These are phyloP conservation scores for Spongilla lacustris DNA, from an alignment of 37 sponge, comb jelly and placozoan genomes.

Conservation along the genomic window DNA sequence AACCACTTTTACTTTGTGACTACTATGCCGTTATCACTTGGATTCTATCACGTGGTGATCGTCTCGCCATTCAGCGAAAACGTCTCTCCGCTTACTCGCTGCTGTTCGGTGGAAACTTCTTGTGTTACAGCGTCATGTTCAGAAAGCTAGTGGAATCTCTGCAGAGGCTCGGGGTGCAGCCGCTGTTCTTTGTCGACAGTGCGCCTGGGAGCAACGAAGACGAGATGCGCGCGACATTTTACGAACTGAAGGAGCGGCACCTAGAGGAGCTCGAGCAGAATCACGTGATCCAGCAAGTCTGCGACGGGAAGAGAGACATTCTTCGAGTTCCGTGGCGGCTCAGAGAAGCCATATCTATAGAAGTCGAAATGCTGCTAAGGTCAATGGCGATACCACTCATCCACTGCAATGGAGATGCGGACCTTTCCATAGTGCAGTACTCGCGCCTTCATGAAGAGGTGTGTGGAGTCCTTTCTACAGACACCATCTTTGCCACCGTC, in stretches of 20 bases:
- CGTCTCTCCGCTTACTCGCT: constrained; percentile 34
- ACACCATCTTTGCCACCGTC: constrained; percentile 57
- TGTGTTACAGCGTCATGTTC: constrained; percentile 20
- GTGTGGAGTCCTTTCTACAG: constrained; percentile 50
- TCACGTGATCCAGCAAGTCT: constrained; percentile 33
- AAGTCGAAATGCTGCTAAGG: constrained; percentile 10
- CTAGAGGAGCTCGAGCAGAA: neutral
- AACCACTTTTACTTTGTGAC: constrained; percentile 40
- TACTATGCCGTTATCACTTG: constrained; percentile 13
- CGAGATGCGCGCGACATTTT: neutral
- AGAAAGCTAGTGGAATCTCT: constrained; percentile 50
- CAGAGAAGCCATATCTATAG: neutral
- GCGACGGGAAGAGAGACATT: constrained; percentile 31
- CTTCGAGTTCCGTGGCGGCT: neutral
- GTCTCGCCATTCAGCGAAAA: constrained; percentile 3
- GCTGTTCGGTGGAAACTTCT: constrained; percentile 44
- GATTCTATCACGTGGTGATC: constrained; percentile 13
- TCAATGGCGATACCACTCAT: constrained; percentile 18
- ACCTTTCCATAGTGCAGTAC: constrained; percentile 16
- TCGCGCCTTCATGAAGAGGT: constrained; percentile 17
- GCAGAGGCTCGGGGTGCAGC: constrained; percentile 20
- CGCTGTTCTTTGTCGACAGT: constrained; percentile 55
- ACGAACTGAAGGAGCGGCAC: neutral
- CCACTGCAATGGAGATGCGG: constrained; percentile 30
- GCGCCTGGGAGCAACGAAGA: neutral